Conservation (phyloP, 2,797 vertebrate genomes). For the Lagocephalus sceleratus region DNA sequence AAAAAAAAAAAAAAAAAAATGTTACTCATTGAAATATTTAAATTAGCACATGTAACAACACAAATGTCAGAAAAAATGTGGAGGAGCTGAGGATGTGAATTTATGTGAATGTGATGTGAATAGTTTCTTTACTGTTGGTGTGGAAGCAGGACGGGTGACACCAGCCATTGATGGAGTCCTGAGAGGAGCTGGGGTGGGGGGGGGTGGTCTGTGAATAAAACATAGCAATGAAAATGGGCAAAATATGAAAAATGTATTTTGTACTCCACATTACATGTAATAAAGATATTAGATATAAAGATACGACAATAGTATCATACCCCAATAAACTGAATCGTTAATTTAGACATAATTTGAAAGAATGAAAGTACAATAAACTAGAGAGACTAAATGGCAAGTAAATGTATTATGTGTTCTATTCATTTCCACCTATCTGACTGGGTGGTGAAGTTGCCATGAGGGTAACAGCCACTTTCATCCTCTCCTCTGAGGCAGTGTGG, state of each 20-base stretch:
- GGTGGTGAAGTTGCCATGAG: slow-evolving; percentile 23
- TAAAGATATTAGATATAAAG: no score
- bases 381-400: background rate
- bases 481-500: slow-evolving; percentile 77
- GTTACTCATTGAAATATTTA: no score
- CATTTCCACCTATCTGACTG: slow-evolving; percentile 58
- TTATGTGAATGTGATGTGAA: background rate
- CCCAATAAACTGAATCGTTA: no score
- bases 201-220: slow-evolving; percentile 48
- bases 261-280: no score
- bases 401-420: no score
- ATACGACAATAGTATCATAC: no score
- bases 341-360: no score
- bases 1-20: slow-evolving; percentile 2
- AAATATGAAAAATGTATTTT: background rate
- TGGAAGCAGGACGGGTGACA: slow-evolving; percentile 52
- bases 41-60: no score
- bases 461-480: slow-evolving; percentile 77
- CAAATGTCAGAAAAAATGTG: background rate
- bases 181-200: slow-evolving; percentile 65
- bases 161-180: slow-evolving; percentile 68
- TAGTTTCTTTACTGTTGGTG: slow-evolving; percentile 41
- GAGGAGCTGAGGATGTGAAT: background rate
- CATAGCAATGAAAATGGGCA: background rate
- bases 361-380: no score